These are phyloP conservation scores for Ophioderma brevispina DNA, from an alignment of 35 echinoderm and acorn worm species.

Conservation along the genomic window DNA sequence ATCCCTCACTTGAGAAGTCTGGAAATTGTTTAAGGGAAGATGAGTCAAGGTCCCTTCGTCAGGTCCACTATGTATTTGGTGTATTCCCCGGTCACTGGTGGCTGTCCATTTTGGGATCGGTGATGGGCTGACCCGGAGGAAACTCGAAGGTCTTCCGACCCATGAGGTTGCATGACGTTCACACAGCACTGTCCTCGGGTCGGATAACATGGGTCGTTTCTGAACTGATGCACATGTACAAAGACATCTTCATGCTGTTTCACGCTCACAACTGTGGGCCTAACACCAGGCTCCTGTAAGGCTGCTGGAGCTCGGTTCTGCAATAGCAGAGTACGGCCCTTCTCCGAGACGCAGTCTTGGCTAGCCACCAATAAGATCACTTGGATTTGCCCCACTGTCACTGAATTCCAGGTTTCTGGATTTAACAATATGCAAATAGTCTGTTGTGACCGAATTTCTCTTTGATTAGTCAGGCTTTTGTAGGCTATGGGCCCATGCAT, in stretches of 20 bases:
- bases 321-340: neutral
- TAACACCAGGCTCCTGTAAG: neutral
- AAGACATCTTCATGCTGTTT: neutral
- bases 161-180: neutral
- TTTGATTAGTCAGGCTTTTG: neutral
- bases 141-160: neutral
- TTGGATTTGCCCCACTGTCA: neutral
- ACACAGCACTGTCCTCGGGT: neutral
- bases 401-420: neutral
- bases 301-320: neutral
- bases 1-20: neutral
- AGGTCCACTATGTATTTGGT: too few species aligned
- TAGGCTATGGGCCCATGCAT: slow-evolving; percentile 10
- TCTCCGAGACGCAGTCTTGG: neutral
- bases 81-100: too few species aligned
- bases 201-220: neutral
- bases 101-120: too few species aligned
- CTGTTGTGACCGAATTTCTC: neutral
- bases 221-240: neutral
- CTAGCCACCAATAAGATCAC: neutral
- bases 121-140: too few species aligned
- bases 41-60: neutral
- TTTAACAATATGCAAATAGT: neutral
- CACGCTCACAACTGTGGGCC: neutral
- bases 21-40: neutral